These are phyloP conservation scores for Phymastichus coffea DNA, from an alignment of 1,140 invertebrate species.

Conservation along the genomic window DNA sequence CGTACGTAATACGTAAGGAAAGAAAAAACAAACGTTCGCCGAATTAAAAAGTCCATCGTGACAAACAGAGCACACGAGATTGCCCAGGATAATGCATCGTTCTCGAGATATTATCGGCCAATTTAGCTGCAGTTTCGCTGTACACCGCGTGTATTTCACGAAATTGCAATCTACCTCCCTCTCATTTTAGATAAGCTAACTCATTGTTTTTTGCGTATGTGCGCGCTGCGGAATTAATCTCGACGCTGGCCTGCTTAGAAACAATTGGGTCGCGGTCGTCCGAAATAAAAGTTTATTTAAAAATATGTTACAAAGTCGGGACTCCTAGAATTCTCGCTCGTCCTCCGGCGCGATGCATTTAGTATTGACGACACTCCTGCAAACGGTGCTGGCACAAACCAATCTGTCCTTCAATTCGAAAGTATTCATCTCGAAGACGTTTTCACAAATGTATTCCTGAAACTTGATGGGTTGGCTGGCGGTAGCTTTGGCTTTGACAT, in stretches of 20 bases:
- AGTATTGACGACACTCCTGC: not conserved
- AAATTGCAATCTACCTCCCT: no score
- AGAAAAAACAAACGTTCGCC: slow-evolving; percentile 4
- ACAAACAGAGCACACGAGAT: not conserved
- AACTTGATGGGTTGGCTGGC: not conserved
- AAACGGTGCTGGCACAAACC: not conserved
- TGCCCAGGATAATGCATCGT: not conserved
- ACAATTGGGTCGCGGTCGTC: no score
- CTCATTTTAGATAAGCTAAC: no score
- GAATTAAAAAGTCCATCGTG: slow-evolving; percentile 9
- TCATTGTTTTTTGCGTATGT: no score
- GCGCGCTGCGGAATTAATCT: no score
- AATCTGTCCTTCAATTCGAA: not conserved
- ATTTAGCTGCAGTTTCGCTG: no score
- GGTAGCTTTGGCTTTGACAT: not conserved
- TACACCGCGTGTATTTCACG: no score
- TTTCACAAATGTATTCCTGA: not conserved
- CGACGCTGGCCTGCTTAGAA: no score
- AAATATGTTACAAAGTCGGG: no score
- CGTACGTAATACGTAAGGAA: no score
- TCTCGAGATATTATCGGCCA: not conserved
- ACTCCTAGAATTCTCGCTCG: not conserved
- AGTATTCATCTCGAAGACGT: not conserved
- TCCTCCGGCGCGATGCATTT: not conserved
- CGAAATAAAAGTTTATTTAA: no score